Conservation (phyloP, 1,140 invertebrate species). For the Phocides pigmalion region DNA sequence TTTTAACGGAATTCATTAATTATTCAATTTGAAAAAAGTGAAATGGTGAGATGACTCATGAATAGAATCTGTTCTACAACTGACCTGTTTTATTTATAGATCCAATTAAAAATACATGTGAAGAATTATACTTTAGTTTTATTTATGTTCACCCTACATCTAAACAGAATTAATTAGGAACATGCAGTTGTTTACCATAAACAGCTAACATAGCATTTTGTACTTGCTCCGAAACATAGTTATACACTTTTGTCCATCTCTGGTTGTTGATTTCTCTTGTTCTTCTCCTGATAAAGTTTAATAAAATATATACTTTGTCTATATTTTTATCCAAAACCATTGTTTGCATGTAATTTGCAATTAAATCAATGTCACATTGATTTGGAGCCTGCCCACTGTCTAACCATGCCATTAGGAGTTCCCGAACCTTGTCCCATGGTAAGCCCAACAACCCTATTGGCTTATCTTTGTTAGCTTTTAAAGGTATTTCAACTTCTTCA, state of each 20-base stretch:
- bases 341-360: constrained; percentile 73
- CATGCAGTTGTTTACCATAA: constrained; percentile 70
- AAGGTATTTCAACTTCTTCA: constrained; percentile 34
- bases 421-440: constrained; percentile 74
- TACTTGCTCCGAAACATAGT: constrained; percentile 59
- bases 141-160: background rate
- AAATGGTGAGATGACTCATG: too few relatives aligned
- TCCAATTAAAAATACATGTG: constrained; percentile 11
- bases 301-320: constrained; percentile 68
- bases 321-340: constrained; percentile 76
- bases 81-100: constrained; percentile 30
- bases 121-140: constrained; percentile 16
- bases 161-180: constrained; percentile 8
- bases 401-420: constrained; percentile 81
- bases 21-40: too few relatives aligned
- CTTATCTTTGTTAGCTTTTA: constrained; percentile 12
- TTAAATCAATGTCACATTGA: constrained; percentile 76
- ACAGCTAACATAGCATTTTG: constrained; percentile 78
- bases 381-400: constrained; percentile 75
- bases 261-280: constrained; percentile 53
- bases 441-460: constrained; percentile 60
- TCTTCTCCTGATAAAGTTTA: constrained; percentile 67
- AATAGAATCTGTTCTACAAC: constrained; percentile 4
- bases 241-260: constrained; percentile 68
- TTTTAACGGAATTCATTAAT: too few relatives aligned